Percentiles rank a stretch among this genome's conserved stretches.
Conservation (phyloP, 2,113 vertebrate genomes). For the Hemiprocne comata region DNA sequence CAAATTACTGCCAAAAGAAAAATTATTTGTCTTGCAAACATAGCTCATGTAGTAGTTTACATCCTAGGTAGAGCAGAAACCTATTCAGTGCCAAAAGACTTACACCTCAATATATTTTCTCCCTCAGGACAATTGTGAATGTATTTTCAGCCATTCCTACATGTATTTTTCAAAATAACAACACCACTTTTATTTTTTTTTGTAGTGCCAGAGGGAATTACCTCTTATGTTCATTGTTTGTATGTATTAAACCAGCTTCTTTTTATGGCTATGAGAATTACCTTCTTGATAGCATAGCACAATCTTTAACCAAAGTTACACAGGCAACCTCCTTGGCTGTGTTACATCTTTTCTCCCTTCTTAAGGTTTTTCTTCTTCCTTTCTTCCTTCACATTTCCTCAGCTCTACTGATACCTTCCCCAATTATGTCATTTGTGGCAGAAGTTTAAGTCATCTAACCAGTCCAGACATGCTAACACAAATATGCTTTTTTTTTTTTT, state of each 20-base stretch:
- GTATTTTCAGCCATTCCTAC: background rate
- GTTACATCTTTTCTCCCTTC: background rate
- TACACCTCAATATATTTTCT: background rate
- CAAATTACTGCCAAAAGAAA: slow-evolving; percentile 42
- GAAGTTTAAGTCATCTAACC: background rate
- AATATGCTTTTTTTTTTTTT: too few relatives aligned
- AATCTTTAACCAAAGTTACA: background rate
- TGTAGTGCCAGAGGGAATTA: background rate
- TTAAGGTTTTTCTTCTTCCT: background rate
- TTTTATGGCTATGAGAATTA: background rate
- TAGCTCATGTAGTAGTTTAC: background rate
- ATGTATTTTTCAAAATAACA: background rate
- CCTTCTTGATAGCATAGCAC: background rate
- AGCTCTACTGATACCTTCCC: background rate
- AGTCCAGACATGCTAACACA: background rate
- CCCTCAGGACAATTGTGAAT: background rate
- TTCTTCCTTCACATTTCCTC: background rate
- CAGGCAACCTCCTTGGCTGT: background rate
- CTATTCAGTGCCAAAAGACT: background rate
- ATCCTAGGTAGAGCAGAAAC: background rate
- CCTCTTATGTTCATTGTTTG: background rate
- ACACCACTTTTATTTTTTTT: background rate
- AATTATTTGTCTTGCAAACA: slow-evolving; percentile 22
- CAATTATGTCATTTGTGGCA: background rate
- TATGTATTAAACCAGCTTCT: background rate